Evolutionary conservation across 2,113 vertebrate genomes (phyloP).

Genomic region (Nipponia nippon): DNA sequence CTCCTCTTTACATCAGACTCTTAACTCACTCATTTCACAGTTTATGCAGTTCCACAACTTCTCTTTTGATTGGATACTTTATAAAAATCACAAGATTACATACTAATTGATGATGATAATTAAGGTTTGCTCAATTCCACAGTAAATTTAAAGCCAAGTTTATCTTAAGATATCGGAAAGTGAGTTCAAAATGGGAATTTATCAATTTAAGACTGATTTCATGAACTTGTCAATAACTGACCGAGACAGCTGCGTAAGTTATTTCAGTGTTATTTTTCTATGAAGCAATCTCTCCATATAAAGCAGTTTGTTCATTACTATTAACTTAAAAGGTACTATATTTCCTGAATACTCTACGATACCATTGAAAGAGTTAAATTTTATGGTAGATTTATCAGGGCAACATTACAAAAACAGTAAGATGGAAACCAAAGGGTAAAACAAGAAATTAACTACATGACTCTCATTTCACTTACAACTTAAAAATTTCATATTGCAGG

Average conservation of each 20-base stretch:
- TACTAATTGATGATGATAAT: slow-evolving; percentile 69
- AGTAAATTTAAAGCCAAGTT: slow-evolving; percentile 56
- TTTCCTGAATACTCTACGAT: not conserved
- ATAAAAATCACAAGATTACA: not conserved
- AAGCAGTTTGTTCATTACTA: not conserved
- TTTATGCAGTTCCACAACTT: not conserved
- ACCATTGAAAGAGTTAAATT: not conserved
- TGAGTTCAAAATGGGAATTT: not conserved
- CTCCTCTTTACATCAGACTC: not conserved
- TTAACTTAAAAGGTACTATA: not conserved
- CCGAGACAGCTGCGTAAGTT: not conserved
- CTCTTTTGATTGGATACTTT: not conserved
- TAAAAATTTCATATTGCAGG: slow-evolving; percentile 53
- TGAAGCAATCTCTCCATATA: not conserved
- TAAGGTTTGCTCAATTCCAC: slow-evolving; percentile 67
- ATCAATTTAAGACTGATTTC: not conserved
- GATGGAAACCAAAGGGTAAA: slow-evolving; percentile 84
- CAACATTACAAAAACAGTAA: slow-evolving; percentile 63
- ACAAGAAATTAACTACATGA: slow-evolving; percentile 57
- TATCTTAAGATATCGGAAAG: not conserved
- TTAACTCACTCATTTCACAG: not conserved
- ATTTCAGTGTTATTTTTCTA: not conserved
- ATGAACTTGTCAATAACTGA: not conserved
- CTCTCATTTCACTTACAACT: slow-evolving; percentile 55
- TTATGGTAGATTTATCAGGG: slow-evolving; percentile 13